Conservation (phyloP, 2,113 vertebrate species). For the Atlantisia rogersi region DNA sequence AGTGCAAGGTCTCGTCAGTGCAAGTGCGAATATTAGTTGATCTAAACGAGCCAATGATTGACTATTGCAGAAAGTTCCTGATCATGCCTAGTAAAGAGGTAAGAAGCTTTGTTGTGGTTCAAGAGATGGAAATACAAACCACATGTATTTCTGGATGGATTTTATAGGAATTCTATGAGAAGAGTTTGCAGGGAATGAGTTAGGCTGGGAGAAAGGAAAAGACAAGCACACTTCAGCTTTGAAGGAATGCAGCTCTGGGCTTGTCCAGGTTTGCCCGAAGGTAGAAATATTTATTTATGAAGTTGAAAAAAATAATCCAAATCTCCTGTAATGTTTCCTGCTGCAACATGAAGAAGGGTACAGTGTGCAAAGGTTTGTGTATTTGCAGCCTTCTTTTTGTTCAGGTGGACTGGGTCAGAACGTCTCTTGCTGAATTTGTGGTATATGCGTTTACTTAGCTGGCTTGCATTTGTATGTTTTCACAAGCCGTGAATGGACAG, state of each 20-base stretch:
- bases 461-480: conserved; percentile 19
- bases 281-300: conserved; percentile 29
- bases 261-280: conserved; percentile 48
- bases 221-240: conserved; percentile 49
- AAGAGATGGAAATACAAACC: not conserved
- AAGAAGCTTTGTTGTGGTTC: conserved; percentile 20
- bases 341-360: not conserved
- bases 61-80: not conserved
- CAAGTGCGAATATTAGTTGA: not conserved
- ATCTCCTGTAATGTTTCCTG: not conserved
- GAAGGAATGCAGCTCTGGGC: conserved; percentile 68
- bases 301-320: not conserved
- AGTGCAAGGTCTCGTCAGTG: not conserved
- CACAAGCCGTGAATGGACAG: not conserved
- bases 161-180: not conserved
- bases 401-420: not conserved
- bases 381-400: not conserved
- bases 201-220: not conserved
- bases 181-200: not conserved
- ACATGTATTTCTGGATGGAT: not conserved
- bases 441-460: not conserved
- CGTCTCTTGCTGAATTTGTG: not conserved
- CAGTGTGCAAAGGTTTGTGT: not conserved
- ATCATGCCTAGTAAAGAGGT: conserved; percentile 29
- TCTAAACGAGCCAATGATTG: not conserved